A percentile compares a stretch with the other conserved stretches of the same genome.
phyloP scores from a whole-genome alignment of 2,888 invertebrate species.

The Sycophila texana region DNA sequence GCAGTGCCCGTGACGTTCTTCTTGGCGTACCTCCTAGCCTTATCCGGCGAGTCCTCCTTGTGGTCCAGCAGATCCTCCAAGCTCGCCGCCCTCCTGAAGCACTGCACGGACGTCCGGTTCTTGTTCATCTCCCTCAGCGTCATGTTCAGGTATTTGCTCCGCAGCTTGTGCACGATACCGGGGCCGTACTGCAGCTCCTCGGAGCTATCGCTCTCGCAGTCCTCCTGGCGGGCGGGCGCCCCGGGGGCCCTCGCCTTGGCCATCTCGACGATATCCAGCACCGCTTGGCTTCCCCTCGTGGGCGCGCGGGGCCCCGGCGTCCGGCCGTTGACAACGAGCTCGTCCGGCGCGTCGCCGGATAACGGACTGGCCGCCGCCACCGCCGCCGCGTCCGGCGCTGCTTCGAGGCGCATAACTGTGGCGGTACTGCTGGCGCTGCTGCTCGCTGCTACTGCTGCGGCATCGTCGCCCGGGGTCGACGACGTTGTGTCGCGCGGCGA shows the following conservation, averaged over 20 bases:
- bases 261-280: conserved; percentile 61
- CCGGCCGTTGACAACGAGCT: conserved; percentile 68
- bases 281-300: conserved; percentile 66
- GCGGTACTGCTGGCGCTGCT: conserved; percentile 45
- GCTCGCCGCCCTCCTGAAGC: conserved; percentile 87
- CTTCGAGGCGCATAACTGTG: conserved; percentile 58
- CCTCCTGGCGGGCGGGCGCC: conserved; percentile 60
- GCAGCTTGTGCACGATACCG: conserved; percentile 91
- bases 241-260: conserved; percentile 56
- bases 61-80: conserved; percentile 90
- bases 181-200: conserved; percentile 94
- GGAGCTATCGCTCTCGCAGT: conserved; percentile 78
- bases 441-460: conserved; percentile 57
- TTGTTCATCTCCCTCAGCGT: conserved; percentile 84
- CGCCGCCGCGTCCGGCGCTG: conserved; percentile 62
- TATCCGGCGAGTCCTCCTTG: conserved; percentile 68
- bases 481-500: conserved; percentile 45
- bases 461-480: conserved; percentile 48
- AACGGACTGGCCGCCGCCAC: conserved; percentile 66
- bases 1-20: conserved; percentile 57
- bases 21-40: conserved; percentile 66
- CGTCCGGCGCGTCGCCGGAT: conserved; percentile 70
- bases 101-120: conserved; percentile 82
- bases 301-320: conserved; percentile 58
- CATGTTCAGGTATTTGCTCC: conserved; percentile 90